Percentiles rank a stretch among this genome's conserved stretches.
Conservation (phyloP, 2,888 invertebrate species). For the Itoplectis maculator region DNA sequence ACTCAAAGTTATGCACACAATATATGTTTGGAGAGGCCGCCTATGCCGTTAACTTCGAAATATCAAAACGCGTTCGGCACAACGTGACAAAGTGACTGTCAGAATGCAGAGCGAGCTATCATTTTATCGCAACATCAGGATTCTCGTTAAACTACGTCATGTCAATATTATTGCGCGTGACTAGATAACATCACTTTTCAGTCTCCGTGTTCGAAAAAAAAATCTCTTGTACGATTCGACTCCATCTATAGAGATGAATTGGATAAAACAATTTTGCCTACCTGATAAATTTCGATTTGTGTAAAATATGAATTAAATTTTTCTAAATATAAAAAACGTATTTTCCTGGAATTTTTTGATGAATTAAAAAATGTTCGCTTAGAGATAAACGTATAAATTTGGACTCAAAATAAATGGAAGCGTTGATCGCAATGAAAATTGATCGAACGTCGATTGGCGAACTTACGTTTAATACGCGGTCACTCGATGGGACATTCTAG, state of each 20-base stretch:
- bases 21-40: neutral
- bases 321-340: too few species aligned
- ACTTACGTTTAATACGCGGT: neutral
- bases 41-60: neutral
- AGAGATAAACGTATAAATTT: too few species aligned
- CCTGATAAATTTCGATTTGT: too few species aligned
- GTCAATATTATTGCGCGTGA: neutral
- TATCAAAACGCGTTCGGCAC: neutral
- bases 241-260: too few species aligned
- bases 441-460: neutral
- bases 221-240: too few species aligned
- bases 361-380: too few species aligned
- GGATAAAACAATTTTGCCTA: too few species aligned
- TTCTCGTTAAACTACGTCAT: slow-evolving; percentile 9
- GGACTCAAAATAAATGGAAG: too few species aligned
- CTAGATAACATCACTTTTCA: neutral
- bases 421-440: neutral
- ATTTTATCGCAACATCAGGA: neutral
- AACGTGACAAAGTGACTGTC: slow-evolving; percentile 8
- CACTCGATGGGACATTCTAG: neutral
- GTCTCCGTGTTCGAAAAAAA: too few species aligned
- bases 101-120: neutral
- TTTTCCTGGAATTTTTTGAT: too few species aligned
- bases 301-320: too few species aligned
- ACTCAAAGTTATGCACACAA: slow-evolving; percentile 10